Evolutionary conservation across 2,888 invertebrate genomes (phyloP).

Genomic region (Priocnemis perturbator): DNA sequence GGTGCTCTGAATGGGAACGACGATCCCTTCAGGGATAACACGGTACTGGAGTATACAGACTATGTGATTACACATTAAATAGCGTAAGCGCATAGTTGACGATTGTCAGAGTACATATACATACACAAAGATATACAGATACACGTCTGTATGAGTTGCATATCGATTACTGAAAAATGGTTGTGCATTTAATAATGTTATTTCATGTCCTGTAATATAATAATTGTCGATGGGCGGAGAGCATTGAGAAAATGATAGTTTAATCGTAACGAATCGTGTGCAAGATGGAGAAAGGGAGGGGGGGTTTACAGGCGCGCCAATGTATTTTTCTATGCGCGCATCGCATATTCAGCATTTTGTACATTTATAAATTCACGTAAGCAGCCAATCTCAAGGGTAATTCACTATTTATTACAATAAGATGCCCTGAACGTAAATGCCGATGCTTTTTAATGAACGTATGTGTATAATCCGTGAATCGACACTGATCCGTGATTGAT

Average conservation of each 20-base stretch:
- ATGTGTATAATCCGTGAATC: constrained; percentile 18
- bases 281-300: neutral
- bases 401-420: constrained; percentile 35
- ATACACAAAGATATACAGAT: constrained; percentile 23
- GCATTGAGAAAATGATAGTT: constrained; percentile 17
- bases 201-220: constrained; percentile 16
- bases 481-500: constrained; percentile 16
- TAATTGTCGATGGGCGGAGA: neutral
- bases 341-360: constrained; percentile 31
- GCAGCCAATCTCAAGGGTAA: constrained; percentile 3
- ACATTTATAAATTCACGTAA: constrained; percentile 42
- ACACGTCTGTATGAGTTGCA: constrained; percentile 33
- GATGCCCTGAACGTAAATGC: constrained; percentile 11
- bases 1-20: too few species aligned
- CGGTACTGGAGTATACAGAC: too few species aligned
- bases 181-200: constrained; percentile 36
- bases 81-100: neutral
- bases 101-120: constrained; percentile 4
- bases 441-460: constrained; percentile 19
- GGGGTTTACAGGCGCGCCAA: constrained; percentile 4
- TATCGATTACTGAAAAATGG: constrained; percentile 38
- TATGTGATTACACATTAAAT: too few species aligned
- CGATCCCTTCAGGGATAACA: too few species aligned
- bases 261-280: constrained; percentile 4
- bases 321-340: constrained; percentile 8